Base-by-base conservation (phyloP, 2,888 invertebrate species). In the Stegophylla sp. region DNA sequence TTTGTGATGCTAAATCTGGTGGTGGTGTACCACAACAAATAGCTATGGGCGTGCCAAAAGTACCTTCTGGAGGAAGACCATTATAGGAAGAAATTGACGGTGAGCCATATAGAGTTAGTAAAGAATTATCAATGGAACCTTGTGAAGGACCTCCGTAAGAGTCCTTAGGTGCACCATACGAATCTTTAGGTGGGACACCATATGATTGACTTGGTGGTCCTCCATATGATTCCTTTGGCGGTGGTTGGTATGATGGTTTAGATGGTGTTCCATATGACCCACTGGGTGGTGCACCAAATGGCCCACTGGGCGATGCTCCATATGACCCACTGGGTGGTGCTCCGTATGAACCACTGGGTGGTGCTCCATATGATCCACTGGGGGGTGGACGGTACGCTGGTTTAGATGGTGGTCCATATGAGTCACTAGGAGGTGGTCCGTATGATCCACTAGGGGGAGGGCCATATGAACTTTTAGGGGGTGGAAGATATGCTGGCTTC, bases 231-330 rank as follows among this genome's bases (percentile, higher is more conserved):
- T 85, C 85, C 81, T 86, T 85, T 28, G 86, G 85, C 45, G 84
- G 86, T 83, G 82, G 84, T 84, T 82, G 83, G 84, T 81, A 82
- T 28, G 82, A 59, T 41, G 86, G 84, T 17, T 83, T 83, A 12
- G 84, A 88, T 0, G 85, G 85, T 20, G 86, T 85, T 23, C 86
- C 85, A 75, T 85, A 85, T 88, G 2, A 88, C 87, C 12, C 88
- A 88, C 85, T 77, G 41, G 86, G 87, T 83, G 84, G 83, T 56
- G 82, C 83, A 48, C 48, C 88, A 83, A 88, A 88, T 12, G 86
- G 85, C 0, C 86, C 87, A 84, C 88, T 88, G 26, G 86, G 85
- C 61, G 85, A 85, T 43, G 83, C 86, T n/a, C 86, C 86, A 83
- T 82, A 85, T 84, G 83, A 83, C 84, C 79, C 81, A 26, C 76